Evolutionary conservation across 2,113 vertebrate genomes (phyloP).

Genomic region (Lophochroa leadbeateri): DNA sequence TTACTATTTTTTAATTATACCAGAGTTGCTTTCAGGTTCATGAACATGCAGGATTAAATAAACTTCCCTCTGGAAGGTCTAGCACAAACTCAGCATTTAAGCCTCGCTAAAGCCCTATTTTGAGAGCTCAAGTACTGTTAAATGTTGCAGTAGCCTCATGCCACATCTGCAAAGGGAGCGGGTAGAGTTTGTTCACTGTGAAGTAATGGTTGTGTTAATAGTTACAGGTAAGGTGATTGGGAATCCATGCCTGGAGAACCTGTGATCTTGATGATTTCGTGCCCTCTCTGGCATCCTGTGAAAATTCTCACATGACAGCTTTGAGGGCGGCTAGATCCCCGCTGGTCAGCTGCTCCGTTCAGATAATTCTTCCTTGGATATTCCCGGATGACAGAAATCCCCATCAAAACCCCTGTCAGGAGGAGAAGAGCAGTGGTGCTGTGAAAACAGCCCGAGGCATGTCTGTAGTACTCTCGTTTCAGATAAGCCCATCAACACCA

Average conservation of each 20-base stretch:
- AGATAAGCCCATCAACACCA: neutral
- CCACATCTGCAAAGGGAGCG: neutral
- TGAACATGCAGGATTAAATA: neutral
- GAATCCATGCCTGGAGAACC: constrained; percentile 16
- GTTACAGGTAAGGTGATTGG: constrained; percentile 28
- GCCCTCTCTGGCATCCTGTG: constrained; percentile 58
- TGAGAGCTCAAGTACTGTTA: neutral
- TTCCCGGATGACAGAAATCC: neutral
- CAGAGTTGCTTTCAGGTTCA: neutral
- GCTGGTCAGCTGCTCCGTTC: constrained; percentile 33
- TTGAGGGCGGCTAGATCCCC: neutral
- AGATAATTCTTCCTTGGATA: neutral
- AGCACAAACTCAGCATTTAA: neutral
- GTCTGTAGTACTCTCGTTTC: neutral
- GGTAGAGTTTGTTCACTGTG: constrained; percentile 28
- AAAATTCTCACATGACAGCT: constrained; percentile 58
- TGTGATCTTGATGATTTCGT: constrained; percentile 57
- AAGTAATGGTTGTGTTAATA: constrained; percentile 66
- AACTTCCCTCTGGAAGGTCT: neutral
- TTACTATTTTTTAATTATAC: neutral
- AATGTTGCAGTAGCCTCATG: neutral
- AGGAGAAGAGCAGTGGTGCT: neutral
- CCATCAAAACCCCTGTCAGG: neutral
- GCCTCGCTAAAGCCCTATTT: neutral
- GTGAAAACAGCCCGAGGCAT: neutral